Evolutionary conservation across 2,113 vertebrate genomes (phyloP), one percentile per base, ranked within the genome.

Genomic region (Mola mola): DNA sequence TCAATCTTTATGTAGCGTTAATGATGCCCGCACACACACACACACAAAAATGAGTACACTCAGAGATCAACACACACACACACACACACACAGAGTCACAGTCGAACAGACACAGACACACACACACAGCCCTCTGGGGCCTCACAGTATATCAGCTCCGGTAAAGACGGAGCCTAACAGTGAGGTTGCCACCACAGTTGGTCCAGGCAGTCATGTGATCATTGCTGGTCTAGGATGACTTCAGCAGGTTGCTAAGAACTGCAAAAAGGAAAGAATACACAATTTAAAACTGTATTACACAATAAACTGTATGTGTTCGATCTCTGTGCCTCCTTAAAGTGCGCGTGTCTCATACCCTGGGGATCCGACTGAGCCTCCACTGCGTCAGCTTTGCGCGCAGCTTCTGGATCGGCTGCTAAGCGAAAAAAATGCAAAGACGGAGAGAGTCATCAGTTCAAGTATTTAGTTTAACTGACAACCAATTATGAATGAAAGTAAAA

Each of bases 181-280:
- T 83, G 81, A 82, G 83, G 78, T 79, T 76, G 71, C 77, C 80
- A 71, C 74, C 59, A 56, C 42, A 44, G 78, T 78, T 76, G 81
- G 77, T 83, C 61, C 66, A 42, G 68, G 63, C 56, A 15, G 76
- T 75, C 78, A 69, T 43, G 75, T 70, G 59, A 61, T 72, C 4
- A 8, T 49, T 58, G 62, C 42, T 33, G 49, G 66, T 85, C 78
- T 90, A 86, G 8, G 83, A 77, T 3, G 86, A 82, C 28, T 70
- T 76, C 31, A 91, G 77, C 46, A 91, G 82, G 72, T 47, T 87
- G 78, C 57, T 81, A 16, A 83, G 80, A 58, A 84, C 89, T 91
- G 75, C 6, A 53, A 50, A 69, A 24, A 34, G 17, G 8, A 2
- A 38, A 38, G 7, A 21, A 40, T 21, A 40, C 3, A 61, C 17